Conservation (phyloP, 1,140 invertebrate genomes). For the Drosophila busckii region DNA sequence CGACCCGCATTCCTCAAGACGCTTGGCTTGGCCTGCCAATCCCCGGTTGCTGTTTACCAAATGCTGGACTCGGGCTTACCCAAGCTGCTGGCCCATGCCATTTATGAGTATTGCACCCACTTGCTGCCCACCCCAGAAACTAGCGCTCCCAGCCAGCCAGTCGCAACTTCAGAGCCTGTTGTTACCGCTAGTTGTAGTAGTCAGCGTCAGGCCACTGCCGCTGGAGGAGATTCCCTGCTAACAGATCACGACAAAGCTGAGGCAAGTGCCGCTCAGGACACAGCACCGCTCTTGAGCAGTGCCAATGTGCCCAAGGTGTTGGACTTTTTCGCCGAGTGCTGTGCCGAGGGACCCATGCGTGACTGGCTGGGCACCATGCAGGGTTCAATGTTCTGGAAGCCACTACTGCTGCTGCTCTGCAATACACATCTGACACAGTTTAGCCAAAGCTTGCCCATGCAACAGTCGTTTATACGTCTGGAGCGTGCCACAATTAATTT, state of each 20-base stretch:
- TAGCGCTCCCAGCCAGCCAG: not conserved
- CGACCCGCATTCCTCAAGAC: conserved; percentile 85
- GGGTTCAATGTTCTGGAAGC: conserved; percentile 90
- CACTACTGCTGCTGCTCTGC: conserved; percentile 87
- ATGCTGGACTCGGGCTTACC: conserved; percentile 89
- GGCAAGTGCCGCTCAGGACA: conserved; percentile 18
- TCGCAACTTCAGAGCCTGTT: not conserved
- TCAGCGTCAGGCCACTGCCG: conserved; percentile 17
- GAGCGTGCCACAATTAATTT: conserved; percentile 88
- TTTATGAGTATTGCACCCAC: conserved; percentile 81
- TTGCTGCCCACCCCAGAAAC: conserved; percentile 41
- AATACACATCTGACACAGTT: conserved; percentile 77
- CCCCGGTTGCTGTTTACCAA: conserved; percentile 85
- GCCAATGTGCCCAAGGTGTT: conserved; percentile 83
- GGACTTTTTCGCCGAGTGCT: conserved; percentile 89
- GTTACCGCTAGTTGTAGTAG: conserved; percentile 13
- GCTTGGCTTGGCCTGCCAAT: conserved; percentile 87
- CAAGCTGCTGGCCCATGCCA: conserved; percentile 82
- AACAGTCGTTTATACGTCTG: conserved; percentile 82
- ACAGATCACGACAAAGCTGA: conserved; percentile 80
- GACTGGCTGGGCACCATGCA: conserved; percentile 91
- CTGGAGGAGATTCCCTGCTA: conserved; percentile 42
- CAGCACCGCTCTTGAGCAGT: conserved; percentile 41
- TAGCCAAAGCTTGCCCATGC: conserved; percentile 80
- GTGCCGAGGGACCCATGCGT: conserved; percentile 88